phyloP scores from a whole-genome alignment of 1,140 invertebrate genomes.

The Zaprionus tsacasi region DNA sequence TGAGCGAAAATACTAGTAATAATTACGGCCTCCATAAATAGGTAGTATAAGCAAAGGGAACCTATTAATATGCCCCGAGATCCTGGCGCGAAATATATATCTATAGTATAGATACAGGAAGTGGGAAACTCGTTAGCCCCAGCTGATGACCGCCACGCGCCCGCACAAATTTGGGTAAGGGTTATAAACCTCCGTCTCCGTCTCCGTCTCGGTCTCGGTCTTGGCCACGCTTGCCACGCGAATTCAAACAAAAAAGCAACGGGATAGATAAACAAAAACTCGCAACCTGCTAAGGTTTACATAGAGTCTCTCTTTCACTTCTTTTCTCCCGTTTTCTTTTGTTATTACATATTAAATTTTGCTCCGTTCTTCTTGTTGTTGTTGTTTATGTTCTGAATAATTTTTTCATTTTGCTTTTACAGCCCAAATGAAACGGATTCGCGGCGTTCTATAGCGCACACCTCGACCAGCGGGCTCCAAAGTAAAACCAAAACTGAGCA shows the following conservation, averaged over 20 bases:
- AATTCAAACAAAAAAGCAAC: neutral
- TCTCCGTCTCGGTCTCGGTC: neutral
- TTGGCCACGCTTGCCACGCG: neutral
- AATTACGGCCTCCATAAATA: conserved; percentile 1
- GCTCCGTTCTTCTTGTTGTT: conserved; percentile 27
- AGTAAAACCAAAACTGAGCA: conserved; percentile 80
- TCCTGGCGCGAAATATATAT: conserved; percentile 2
- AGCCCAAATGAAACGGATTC: conserved; percentile 49
- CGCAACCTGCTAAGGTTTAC: conserved; percentile 24
- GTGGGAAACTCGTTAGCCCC: neutral
- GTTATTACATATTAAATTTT: conserved; percentile 31
- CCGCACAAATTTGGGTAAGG: conserved; percentile 6
- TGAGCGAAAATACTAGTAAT: neutral
- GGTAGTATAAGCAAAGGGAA: neutral
- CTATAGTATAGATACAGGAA: neutral
- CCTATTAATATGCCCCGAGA: neutral
- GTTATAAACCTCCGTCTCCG: neutral
- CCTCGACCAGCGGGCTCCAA: conserved; percentile 62
- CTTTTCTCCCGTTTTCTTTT: conserved; percentile 20
- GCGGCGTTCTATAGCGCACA: conserved; percentile 39
- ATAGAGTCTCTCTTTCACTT: conserved; percentile 2
- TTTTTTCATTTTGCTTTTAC: conserved; percentile 37
- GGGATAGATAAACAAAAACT: conserved; percentile 35
- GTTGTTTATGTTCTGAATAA: conserved; percentile 38
- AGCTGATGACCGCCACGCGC: conserved; percentile 5